Base-by-base conservation (phyloP, 2,888 invertebrate species). In the Pollenia angustigena region DNA sequence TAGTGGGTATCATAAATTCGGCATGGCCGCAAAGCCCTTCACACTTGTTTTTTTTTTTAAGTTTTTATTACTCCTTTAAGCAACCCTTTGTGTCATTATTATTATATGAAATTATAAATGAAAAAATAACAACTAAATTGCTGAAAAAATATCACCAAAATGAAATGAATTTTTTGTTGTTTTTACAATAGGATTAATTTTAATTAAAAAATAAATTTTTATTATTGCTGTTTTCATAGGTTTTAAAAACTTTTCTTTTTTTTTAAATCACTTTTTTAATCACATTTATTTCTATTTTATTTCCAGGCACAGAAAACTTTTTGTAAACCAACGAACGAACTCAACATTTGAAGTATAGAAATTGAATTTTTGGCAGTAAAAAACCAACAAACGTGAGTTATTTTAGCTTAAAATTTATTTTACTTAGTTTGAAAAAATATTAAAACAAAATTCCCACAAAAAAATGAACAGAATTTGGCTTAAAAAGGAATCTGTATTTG, bases 151-250 rank as follows among this genome's bases (percentile, higher is more conserved):
- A 62, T 23, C n/a, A n/a, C 16, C 23, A 69, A 62, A 68, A 32
- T 79, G 4, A 42, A 54, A 50, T 16, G 58, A 16, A 8, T 44
- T 42, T 69, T 6, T 54, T 46, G 75, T 64, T 76, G 11, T 60
- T 85, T 78, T 72, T 76, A 60, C 50, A 76, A 52, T 40, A 68
- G 81, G 81, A 72, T 85, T 85, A 81, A 85, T 78, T 85, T 85
- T 78, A 81, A 81, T 85, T 76, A 85, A 85, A 81, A 66, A 64
- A 79, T 52, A 64, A 48, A 58, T 32, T 66, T 83, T 64, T 79
- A 46, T 71, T 76, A 64, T 52, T 23, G 14, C 32, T 12, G 60
- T 68, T 74, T 84, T 58, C 58, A 56, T 58, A 84, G 52, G 48
- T 71, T 83, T 78, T 72, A 79, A 79, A 66, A 79, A 74, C 71